Evolutionary conservation across 1,140 invertebrate genomes (phyloP).

Genomic region (Hirudo medicinalis): DNA sequence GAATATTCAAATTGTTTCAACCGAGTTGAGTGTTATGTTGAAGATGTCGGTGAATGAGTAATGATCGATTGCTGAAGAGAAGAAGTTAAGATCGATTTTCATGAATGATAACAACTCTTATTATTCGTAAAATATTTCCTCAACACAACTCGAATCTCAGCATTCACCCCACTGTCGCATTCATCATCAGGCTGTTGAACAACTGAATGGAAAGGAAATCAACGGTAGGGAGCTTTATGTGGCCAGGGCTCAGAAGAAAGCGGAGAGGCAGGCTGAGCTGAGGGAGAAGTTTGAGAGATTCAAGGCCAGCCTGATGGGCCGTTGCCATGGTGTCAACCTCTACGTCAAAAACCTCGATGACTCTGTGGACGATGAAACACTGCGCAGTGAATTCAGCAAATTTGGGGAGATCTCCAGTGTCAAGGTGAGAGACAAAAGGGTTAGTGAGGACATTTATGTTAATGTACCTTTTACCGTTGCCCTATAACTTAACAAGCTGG

Average conservation of each 20-base stretch:
- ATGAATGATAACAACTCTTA: no score
- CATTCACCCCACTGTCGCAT: no score
- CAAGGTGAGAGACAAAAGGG: slow-evolving; percentile 50
- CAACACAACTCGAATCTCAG: no score
- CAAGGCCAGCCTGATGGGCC: slow-evolving; percentile 26
- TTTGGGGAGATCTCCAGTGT: slow-evolving; percentile 95
- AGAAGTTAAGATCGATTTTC: no score
- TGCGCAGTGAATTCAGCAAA: slow-evolving; percentile 81
- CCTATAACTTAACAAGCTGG: no score
- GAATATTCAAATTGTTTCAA: no score
- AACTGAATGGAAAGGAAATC: slow-evolving; percentile 73
- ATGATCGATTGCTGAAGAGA: no score
- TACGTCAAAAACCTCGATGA: slow-evolving; percentile 99
- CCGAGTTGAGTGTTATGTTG: no score
- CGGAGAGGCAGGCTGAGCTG: slow-evolving; percentile 87
- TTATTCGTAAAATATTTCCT: no score
- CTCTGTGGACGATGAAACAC: slow-evolving; percentile 83
- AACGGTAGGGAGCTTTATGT: slow-evolving; percentile 44
- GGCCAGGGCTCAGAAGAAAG: slow-evolving; percentile 94
- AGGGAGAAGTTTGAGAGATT: slow-evolving; percentile 83
- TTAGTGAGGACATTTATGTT: not conserved
- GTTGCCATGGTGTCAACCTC: slow-evolving; percentile 78
- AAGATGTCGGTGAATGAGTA: no score
- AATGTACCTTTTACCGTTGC: no score
- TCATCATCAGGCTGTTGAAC: slow-evolving; percentile 55